These are phyloP conservation scores for Babylonia areolata DNA, from an alignment of 1,140 invertebrate genomes.

Conservation along the genomic window DNA sequence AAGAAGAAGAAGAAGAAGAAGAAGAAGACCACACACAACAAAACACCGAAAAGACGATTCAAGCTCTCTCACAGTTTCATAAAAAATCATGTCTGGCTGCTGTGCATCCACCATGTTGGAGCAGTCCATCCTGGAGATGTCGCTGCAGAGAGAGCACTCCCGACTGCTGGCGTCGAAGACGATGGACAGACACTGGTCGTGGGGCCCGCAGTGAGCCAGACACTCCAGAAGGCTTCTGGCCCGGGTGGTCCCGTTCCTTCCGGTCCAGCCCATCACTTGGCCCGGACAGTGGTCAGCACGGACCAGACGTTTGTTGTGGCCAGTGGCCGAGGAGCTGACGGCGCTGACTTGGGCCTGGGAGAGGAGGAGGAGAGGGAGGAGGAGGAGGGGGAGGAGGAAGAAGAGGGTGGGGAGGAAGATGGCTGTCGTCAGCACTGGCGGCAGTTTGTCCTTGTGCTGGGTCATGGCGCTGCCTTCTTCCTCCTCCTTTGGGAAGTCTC, in stretches of 20 bases:
- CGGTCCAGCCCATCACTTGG: background rate
- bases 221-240: slow-evolving; percentile 10
- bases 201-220: background rate
- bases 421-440: background rate
- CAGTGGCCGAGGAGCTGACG: background rate
- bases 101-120: slow-evolving; percentile 1
- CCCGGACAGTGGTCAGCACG: slow-evolving; percentile 1
- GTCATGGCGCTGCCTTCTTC: too few relatives aligned
- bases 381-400: background rate
- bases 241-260: background rate
- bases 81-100: background rate
- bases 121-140: slow-evolving; percentile 16
- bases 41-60: background rate
- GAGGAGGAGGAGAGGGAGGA: background rate
- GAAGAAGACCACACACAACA: background rate
- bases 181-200: background rate
- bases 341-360: background rate
- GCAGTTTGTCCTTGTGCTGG: too few relatives aligned
- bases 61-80: slow-evolving; percentile 8
- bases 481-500: too few relatives aligned
- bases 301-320: background rate
- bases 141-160: background rate
- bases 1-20: background rate
- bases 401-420: background rate
- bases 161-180: background rate